phyloP scores from a whole-genome alignment of 2,113 vertebrate genomes.

The Rhinolophus sinicus region DNA sequence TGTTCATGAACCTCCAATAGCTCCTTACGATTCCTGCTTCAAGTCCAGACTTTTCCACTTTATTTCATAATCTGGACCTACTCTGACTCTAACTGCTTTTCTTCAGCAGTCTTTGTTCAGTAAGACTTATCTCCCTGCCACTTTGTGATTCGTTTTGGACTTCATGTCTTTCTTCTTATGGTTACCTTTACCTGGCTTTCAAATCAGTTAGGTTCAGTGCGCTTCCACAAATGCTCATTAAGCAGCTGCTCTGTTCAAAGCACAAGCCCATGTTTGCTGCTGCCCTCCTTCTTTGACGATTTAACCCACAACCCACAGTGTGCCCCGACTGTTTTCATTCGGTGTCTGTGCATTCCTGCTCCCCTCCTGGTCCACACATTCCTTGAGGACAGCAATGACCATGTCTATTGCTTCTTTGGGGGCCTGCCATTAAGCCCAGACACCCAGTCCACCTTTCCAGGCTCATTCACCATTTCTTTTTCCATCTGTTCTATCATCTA shows the following conservation, averaged over 20 bases:
- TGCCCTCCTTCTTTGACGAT: background rate
- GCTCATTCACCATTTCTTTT: background rate
- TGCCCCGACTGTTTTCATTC: background rate
- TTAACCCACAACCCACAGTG: too few species aligned
- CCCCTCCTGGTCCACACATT: background rate
- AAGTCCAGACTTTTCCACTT: background rate
- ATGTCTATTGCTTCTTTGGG: background rate
- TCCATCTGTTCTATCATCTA: background rate
- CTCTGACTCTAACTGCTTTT: background rate
- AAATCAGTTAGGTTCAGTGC: background rate
- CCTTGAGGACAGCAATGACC: background rate
- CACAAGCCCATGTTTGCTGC: background rate
- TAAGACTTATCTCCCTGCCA: background rate
- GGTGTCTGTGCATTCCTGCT: background rate
- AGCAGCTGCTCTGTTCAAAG: background rate
- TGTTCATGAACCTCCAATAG: background rate
- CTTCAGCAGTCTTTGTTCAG: background rate
- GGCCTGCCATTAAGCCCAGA: background rate
- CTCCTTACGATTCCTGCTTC: background rate
- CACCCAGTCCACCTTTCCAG: background rate
- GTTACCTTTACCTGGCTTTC: background rate
- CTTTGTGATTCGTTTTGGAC: background rate
- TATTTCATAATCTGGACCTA: background rate
- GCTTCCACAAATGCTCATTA: background rate
- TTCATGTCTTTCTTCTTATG: background rate